phyloP scores from a whole-genome alignment of 2,888 invertebrate genomes.

The Chymomyza fuscimana region DNA sequence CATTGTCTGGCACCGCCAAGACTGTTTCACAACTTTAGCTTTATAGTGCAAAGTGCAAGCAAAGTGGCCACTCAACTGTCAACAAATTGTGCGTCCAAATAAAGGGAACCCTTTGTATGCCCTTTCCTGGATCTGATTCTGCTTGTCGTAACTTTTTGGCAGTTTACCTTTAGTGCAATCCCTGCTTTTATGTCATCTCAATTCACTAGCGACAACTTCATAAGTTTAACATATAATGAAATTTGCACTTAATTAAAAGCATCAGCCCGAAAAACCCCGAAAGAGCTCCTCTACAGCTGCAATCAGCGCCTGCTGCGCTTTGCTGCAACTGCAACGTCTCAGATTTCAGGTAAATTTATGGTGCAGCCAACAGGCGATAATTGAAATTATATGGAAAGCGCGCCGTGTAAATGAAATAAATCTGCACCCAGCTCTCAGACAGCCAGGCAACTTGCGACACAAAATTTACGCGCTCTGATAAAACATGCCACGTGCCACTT shows the following conservation, averaged over 20 bases:
- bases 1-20: neutral
- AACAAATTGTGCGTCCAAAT: conserved; percentile 39
- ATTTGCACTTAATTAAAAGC: conserved; percentile 61
- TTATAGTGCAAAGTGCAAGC: conserved; percentile 23
- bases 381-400: conserved; percentile 58
- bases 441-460: conserved; percentile 36
- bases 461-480: conserved; percentile 60
- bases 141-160: conserved; percentile 16
- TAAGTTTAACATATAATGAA: neutral
- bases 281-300: conserved; percentile 49
- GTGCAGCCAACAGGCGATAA: conserved; percentile 66
- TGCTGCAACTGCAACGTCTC: conserved; percentile 24
- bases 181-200: neutral
- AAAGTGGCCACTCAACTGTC: conserved; percentile 54
- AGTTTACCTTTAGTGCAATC: neutral
- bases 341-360: conserved; percentile 62
- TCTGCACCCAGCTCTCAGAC: conserved; percentile 40
- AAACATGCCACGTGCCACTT: conserved; percentile 27
- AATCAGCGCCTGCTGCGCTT: conserved; percentile 43
- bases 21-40: neutral
- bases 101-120: conserved; percentile 16
- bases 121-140: neutral
- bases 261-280: conserved; percentile 1
- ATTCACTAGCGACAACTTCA: neutral
- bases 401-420: conserved; percentile 63